Percentiles rank a stretch among this genome's conserved stretches.
Conservation (phyloP, 2,797 vertebrate genomes). For the Staurois parvus region DNA sequence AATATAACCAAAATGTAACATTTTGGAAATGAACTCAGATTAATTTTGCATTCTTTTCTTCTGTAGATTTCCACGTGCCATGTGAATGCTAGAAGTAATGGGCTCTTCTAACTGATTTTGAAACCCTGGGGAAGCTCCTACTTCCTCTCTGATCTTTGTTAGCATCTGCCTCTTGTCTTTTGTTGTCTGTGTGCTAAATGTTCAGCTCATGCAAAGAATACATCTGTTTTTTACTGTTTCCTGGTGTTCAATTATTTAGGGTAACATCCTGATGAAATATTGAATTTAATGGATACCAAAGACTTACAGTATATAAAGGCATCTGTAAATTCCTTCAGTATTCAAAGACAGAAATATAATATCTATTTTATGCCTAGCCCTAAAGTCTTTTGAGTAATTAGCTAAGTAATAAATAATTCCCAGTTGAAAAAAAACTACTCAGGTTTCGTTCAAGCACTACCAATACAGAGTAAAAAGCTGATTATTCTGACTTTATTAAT, state of each 20-base stretch:
- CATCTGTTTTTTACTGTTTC: slow-evolving; percentile 35
- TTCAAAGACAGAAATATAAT: background rate
- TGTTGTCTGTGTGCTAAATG: slow-evolving; percentile 14
- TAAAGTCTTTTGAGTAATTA: background rate
- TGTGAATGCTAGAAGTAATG: slow-evolving; percentile 29
- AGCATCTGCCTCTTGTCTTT: slow-evolving; percentile 33
- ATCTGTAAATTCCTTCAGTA: background rate
- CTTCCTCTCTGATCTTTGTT: slow-evolving; percentile 49
- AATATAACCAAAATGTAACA: background rate
- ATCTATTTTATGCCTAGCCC: background rate
- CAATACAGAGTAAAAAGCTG: background rate
- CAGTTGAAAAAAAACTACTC: too few relatives aligned
- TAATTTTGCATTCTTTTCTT: background rate
- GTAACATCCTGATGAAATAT: slow-evolving; percentile 25
- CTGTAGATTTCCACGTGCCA: background rate
- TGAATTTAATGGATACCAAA: slow-evolving; percentile 1
- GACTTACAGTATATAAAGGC: background rate
- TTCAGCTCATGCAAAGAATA: slow-evolving; percentile 10
- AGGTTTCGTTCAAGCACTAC: background rate
- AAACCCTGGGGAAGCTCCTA: slow-evolving; percentile 33
- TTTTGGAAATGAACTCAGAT: background rate
- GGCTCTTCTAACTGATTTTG: slow-evolving; percentile 28
- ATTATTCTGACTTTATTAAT: background rate
- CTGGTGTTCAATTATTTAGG: slow-evolving; percentile 34
- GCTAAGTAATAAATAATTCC: background rate